Evolutionary conservation across 2,797 vertebrate species (phyloP).

Genomic region (Lutjanus campechanus): DNA sequence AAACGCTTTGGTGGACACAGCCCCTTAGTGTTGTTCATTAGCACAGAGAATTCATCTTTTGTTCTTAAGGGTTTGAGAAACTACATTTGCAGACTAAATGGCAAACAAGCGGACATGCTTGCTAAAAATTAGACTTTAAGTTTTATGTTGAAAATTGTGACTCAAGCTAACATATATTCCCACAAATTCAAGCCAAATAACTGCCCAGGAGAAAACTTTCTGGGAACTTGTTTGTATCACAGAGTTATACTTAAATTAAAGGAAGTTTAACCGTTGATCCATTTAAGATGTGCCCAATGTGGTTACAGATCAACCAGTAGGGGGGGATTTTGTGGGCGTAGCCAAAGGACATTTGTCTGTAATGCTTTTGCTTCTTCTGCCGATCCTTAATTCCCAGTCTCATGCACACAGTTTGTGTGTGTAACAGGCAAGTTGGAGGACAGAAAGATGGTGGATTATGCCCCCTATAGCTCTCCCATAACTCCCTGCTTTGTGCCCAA

Average conservation of each 20-base stretch:
- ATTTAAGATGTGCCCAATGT: conserved; percentile 4
- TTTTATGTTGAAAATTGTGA: neutral
- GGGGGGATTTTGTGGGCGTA: conserved; percentile 1
- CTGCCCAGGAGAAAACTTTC: neutral
- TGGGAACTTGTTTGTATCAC: neutral
- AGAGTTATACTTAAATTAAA: neutral
- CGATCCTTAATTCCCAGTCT: conserved; percentile 7
- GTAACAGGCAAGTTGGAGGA: conserved; percentile 16
- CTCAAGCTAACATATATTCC: neutral
- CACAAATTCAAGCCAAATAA: neutral
- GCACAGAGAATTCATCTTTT: neutral
- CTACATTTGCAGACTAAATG: neutral
- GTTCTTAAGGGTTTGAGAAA: neutral
- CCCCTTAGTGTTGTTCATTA: neutral
- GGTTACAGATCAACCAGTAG: conserved; percentile 6
- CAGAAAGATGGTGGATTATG: conserved; percentile 36
- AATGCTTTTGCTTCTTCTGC: conserved; percentile 6
- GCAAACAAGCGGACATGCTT: too few species aligned
- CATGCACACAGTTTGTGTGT: conserved; percentile 13
- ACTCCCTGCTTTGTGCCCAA: conserved; percentile 30
- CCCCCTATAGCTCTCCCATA: conserved; percentile 17
- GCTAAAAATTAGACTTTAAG: neutral
- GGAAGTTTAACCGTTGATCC: neutral
- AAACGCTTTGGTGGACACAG: too few species aligned
- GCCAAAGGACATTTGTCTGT: conserved; percentile 15